phyloP scores from a whole-genome alignment of 2,113 vertebrate species.

The Pipra filicauda region DNA sequence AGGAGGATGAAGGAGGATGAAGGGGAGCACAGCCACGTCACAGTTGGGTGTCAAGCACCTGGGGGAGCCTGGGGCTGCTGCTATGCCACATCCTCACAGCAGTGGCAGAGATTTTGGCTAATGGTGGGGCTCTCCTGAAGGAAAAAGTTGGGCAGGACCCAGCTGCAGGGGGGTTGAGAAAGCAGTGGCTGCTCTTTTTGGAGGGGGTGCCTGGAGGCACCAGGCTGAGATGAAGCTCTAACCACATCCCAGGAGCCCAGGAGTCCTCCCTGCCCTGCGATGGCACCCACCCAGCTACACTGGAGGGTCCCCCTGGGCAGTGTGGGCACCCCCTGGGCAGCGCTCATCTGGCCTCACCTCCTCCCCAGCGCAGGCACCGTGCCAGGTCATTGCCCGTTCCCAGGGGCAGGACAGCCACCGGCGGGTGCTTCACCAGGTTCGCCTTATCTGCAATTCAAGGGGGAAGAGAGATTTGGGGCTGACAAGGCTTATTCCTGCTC shows the following conservation, averaged over 20 bases:
- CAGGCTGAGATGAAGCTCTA: neutral
- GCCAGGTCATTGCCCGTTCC: constrained; percentile 81
- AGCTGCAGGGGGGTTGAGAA: fast-evolving
- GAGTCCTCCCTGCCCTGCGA: neutral
- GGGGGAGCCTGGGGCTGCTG: neutral
- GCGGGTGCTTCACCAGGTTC: constrained; percentile 71
- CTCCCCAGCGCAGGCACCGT: constrained; percentile 81
- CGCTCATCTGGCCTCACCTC: constrained; percentile 59
- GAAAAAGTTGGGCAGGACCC: neutral
- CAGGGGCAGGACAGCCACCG: constrained; percentile 76
- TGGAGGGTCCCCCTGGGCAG: fast-evolving
- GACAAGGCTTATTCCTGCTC: neutral
- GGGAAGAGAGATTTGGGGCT: neutral
- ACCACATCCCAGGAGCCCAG: neutral
- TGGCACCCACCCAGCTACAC: neutral
- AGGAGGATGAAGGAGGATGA: neutral
- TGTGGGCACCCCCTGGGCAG: fast-evolving
- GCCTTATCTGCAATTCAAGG: constrained; percentile 70
- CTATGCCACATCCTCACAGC: fast-evolving
- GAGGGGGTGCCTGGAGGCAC: neutral
- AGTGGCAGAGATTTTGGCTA: neutral
- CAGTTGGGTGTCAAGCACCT: fast-evolving
- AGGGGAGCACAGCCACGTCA: neutral
- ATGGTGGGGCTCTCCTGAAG: neutral
- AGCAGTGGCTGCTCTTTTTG: neutral